Percentiles rank a stretch among this genome's conserved stretches.
These are phyloP conservation scores for Drosophila kikkawai DNA, from an alignment of 1,140 invertebrate species.

Conservation along the genomic window DNA sequence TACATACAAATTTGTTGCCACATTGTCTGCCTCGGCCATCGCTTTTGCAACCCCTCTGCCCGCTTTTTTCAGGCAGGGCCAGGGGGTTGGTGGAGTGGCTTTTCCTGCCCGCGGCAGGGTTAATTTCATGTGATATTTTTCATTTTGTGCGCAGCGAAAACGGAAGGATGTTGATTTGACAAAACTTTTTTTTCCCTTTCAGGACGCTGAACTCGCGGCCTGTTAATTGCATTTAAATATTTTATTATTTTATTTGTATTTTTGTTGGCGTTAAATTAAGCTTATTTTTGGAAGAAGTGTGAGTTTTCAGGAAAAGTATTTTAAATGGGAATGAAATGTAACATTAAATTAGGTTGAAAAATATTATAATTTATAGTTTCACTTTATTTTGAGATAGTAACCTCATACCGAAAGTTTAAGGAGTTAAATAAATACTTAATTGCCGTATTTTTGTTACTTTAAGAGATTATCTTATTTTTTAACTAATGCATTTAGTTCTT, in stretches of 20 bases:
- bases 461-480: too few relatives aligned
- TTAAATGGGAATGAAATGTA: neutral
- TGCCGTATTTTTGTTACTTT: neutral
- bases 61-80: constrained; percentile 31
- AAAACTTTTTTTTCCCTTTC: constrained; percentile 68
- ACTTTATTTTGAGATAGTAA: neutral
- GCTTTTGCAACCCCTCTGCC: constrained; percentile 31
- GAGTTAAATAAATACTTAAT: too few relatives aligned
- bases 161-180: constrained; percentile 81
- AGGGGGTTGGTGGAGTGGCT: constrained; percentile 48
- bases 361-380: neutral
- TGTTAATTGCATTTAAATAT: constrained; percentile 77
- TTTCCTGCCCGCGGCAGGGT: constrained; percentile 62
- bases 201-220: constrained; percentile 11
- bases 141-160: constrained; percentile 74
- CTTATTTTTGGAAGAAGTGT: neutral
- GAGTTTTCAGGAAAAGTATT: neutral
- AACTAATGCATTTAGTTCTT: neutral
- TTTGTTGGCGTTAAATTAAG: neutral
- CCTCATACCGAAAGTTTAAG: neutral
- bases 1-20: constrained; percentile 84
- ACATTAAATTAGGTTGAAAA: fast-evolving
- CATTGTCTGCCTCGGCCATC: constrained; percentile 75
- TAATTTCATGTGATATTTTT: constrained; percentile 81
- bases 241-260: constrained; percentile 32